These are phyloP conservation scores for Myotis yumanensis DNA, from an alignment of 2,113 vertebrate genomes.

Conservation along the genomic window DNA sequence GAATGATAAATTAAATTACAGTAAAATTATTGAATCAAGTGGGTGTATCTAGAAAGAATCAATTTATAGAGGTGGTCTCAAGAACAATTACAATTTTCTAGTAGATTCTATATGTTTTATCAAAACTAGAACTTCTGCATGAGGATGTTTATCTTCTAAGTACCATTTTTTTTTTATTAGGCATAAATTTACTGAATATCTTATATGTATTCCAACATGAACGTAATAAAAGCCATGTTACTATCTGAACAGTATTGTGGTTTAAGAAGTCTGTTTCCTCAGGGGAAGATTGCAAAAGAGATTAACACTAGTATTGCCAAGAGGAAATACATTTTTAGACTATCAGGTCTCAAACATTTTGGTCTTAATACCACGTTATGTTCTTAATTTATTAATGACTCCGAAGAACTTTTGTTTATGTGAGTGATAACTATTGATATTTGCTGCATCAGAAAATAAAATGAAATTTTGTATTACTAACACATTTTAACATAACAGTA, in stretches of 20 bases:
- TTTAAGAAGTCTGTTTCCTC: background rate
- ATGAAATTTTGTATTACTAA: background rate
- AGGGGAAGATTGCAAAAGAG: background rate
- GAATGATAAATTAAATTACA: background rate
- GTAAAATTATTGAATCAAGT: background rate
- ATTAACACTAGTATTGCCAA: background rate
- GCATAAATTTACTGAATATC: background rate
- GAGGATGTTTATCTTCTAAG: background rate
- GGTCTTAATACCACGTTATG: background rate
- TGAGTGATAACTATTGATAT: background rate
- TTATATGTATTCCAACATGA: background rate
- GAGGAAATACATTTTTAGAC: background rate
- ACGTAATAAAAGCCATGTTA: background rate
- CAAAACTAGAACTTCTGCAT: slow-evolving; percentile 11
- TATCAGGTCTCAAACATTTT: background rate
- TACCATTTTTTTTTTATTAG: background rate
- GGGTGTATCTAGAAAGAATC: background rate
- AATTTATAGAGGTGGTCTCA: background rate
- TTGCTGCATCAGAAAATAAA: slow-evolving; percentile 23
- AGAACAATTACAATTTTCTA: background rate
- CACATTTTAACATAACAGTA: background rate
- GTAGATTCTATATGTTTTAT: background rate
- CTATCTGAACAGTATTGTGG: background rate
- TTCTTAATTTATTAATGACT: slow-evolving; percentile 21
- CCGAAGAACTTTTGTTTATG: background rate